Conservation (phyloP, 2,113 vertebrate genomes). For the Alosa alosa region DNA sequence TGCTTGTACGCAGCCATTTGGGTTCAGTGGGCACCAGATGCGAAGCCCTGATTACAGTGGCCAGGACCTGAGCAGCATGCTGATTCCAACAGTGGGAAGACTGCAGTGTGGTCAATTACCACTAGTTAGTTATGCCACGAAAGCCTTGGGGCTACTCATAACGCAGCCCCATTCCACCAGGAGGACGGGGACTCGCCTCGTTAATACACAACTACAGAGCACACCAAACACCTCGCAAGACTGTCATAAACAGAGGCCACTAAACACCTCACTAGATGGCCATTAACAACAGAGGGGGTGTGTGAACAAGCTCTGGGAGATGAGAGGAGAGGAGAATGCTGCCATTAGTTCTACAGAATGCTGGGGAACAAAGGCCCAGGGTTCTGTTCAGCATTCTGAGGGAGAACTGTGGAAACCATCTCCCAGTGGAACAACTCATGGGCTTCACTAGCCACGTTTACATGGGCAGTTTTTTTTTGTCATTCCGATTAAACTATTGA, state of each 20-base stretch:
- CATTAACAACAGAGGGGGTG: too few species aligned
- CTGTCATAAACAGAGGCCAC: too few species aligned
- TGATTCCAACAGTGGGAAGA: slow-evolving; percentile 62
- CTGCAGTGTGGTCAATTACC: slow-evolving; percentile 67
- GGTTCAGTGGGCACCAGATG: slow-evolving; percentile 55
- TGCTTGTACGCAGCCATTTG: slow-evolving; percentile 60
- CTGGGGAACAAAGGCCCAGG: background rate
- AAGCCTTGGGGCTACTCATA: slow-evolving; percentile 26
- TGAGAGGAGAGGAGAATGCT: too few species aligned
- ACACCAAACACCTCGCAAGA: too few species aligned
- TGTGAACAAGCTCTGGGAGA: too few species aligned
- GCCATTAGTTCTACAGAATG: too few species aligned
- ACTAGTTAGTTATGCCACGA: slow-evolving; percentile 72
- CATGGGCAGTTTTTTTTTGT: too few species aligned
- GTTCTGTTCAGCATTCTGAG: background rate
- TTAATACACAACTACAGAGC: background rate
- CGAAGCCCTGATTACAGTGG: slow-evolving; percentile 70
- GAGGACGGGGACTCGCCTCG: background rate
- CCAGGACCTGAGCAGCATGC: slow-evolving; percentile 68
- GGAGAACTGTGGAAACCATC: background rate
- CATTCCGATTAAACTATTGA: too few species aligned
- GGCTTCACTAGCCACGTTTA: too few species aligned
- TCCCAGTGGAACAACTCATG: too few species aligned
- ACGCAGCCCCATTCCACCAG: background rate
- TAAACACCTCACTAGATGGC: too few species aligned